A percentile compares a stretch with the other conserved stretches of the same genome.
These are phyloP conservation scores for Drosophila obscura DNA, from an alignment of 1,140 invertebrate species.

Conservation along the genomic window DNA sequence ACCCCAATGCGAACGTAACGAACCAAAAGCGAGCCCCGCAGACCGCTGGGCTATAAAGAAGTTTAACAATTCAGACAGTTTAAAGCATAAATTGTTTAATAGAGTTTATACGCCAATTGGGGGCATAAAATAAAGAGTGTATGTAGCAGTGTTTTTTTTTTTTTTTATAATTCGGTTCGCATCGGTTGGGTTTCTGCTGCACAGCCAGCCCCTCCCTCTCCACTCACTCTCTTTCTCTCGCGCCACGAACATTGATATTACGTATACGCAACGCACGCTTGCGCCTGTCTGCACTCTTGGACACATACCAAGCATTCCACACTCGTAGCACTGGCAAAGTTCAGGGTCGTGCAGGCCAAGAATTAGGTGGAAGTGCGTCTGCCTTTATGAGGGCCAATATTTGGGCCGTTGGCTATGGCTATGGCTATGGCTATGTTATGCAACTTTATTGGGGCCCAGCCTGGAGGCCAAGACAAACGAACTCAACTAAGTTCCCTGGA, in stretches of 20 bases:
- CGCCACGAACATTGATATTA: slow-evolving; percentile 7
- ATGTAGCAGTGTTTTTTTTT: slow-evolving; percentile 33
- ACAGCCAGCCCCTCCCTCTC: not conserved
- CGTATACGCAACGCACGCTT: not conserved
- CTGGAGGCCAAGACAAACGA: slow-evolving; percentile 14
- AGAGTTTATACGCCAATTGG: slow-evolving; percentile 61
- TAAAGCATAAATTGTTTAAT: slow-evolving; percentile 75
- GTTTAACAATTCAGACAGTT: slow-evolving; percentile 73
- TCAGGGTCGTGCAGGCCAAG: slow-evolving; percentile 13
- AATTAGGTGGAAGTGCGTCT: slow-evolving; percentile 11
- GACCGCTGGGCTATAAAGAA: slow-evolving; percentile 57
- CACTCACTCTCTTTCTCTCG: not conserved
- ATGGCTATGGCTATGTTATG: slow-evolving; percentile 20
- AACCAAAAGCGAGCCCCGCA: not conserved
- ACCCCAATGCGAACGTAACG: slow-evolving; percentile 10
- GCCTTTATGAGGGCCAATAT: not conserved
- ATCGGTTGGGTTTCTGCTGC: not conserved
- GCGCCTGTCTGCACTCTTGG: too few relatives aligned
- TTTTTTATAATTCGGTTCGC: slow-evolving; percentile 29
- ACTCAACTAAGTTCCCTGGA: too few relatives aligned
- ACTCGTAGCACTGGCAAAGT: slow-evolving; percentile 16
- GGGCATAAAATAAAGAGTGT: slow-evolving; percentile 48
- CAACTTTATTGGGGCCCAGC: slow-evolving; percentile 25
- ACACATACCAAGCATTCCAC: too few relatives aligned
- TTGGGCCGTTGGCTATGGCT: not conserved